Percentiles rank a stretch among this genome's conserved stretches.
These are phyloP conservation scores for Catagonus wagneri DNA, from an alignment of 2,113 vertebrate genomes.

Conservation along the genomic window DNA sequence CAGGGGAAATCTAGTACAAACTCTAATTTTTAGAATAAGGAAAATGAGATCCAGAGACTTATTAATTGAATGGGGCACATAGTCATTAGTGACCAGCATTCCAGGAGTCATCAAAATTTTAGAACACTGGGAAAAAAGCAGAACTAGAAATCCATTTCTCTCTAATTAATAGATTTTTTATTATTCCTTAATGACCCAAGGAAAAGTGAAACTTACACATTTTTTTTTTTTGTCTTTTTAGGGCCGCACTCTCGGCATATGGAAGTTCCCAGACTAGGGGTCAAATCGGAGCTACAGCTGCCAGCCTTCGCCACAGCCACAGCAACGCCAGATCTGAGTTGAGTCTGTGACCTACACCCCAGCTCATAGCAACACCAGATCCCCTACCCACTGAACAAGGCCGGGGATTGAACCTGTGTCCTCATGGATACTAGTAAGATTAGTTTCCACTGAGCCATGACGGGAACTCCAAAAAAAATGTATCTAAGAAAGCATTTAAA, in stretches of 20 bases:
- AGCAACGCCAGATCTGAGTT: too few relatives aligned
- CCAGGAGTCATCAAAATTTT: not conserved
- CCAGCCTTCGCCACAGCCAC: too few relatives aligned
- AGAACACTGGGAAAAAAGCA: not conserved
- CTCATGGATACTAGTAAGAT: too few relatives aligned
- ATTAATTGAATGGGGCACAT: not conserved
- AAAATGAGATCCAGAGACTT: not conserved
- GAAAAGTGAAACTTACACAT: not conserved
- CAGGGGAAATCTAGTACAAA: not conserved
- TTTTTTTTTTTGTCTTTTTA: too few relatives aligned
- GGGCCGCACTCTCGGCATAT: too few relatives aligned
- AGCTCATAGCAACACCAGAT: too few relatives aligned
- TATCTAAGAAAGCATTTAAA: not conserved
- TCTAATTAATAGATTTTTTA: not conserved
- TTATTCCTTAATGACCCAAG: not conserved
- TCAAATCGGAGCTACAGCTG: too few relatives aligned
- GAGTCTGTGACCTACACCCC: too few relatives aligned
- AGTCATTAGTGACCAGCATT: not conserved
- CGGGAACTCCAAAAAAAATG: not conserved
- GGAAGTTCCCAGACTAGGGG: too few relatives aligned
- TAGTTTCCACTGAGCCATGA: too few relatives aligned
- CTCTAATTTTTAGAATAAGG: not conserved
- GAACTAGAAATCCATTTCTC: not conserved
- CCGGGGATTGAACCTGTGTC: too few relatives aligned
- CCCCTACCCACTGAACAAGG: too few relatives aligned